These are phyloP conservation scores for Drosophila auraria DNA, from an alignment of 1,140 invertebrate species.

Conservation along the genomic window DNA sequence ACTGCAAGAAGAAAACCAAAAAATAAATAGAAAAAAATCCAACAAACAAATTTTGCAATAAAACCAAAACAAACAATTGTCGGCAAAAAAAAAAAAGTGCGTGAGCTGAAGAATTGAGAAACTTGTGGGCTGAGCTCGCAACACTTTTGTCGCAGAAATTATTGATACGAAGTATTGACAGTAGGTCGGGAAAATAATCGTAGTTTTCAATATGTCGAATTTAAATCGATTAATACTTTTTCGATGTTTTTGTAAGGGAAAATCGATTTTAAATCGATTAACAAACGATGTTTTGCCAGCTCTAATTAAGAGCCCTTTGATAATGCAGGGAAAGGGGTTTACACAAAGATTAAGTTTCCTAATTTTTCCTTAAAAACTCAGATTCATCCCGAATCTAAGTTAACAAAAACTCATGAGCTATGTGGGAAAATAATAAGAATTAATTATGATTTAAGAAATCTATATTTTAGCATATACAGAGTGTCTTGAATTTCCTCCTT, in stretches of 20 bases:
- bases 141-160: slow-evolving; percentile 24
- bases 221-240: no score
- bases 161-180: slow-evolving; percentile 20
- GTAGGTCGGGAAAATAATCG: no score
- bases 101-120: slow-evolving; percentile 15
- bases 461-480: no score
- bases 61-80: neutral
- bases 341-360: no score
- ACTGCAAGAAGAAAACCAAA: slow-evolving; percentile 32
- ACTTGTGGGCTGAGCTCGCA: slow-evolving; percentile 19
- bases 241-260: no score
- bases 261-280: no score
- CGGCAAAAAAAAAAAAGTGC: slow-evolving; percentile 23
- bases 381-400: no score
- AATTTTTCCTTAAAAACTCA: no score
- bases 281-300: no score
- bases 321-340: neutral
- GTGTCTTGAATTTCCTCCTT: neutral
- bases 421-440: neutral
- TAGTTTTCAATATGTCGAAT: no score
- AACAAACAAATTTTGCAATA: slow-evolving; percentile 13
- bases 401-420: no score
- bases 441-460: neutral
- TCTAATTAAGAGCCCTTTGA: neutral
- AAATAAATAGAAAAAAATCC: slow-evolving; percentile 11